Conservation (phyloP, 2,888 invertebrate species). For the Tinea pellionella region DNA sequence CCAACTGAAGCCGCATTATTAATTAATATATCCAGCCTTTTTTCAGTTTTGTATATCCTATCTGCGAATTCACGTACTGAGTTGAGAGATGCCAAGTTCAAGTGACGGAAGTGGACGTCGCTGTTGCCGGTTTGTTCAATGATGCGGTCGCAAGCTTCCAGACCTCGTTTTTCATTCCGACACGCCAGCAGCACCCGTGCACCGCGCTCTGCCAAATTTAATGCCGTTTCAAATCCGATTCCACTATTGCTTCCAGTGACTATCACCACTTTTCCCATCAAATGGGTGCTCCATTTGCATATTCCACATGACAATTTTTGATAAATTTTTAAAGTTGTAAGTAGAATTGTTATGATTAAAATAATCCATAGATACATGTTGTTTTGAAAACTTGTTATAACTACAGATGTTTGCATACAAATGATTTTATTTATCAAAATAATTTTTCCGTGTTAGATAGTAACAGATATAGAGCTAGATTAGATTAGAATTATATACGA, state of each 20-base stretch:
- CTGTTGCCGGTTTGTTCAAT: slow-evolving; percentile 44
- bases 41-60: slow-evolving; percentile 56
- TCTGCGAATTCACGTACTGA: slow-evolving; percentile 70
- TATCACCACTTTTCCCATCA: slow-evolving; percentile 59
- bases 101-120: slow-evolving; percentile 39
- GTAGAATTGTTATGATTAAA: slow-evolving; percentile 25
- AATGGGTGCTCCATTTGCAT: slow-evolving; percentile 51
- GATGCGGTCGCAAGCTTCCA: slow-evolving; percentile 45
- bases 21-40: slow-evolving; percentile 68
- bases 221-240: slow-evolving; percentile 64
- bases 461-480: background rate
- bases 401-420: background rate
- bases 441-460: background rate
- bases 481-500: background rate
- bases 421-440: background rate
- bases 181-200: slow-evolving; percentile 65
- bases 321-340: slow-evolving; percentile 34
- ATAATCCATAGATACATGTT: slow-evolving; percentile 20
- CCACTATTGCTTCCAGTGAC: slow-evolving; percentile 62
- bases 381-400: background rate
- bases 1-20: slow-evolving; percentile 70
- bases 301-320: slow-evolving; percentile 51
- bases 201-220: slow-evolving; percentile 59
- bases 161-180: slow-evolving; percentile 46
- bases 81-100: slow-evolving; percentile 55